Evolutionary conservation across 2,113 vertebrate genomes (phyloP), one percentile per base, ranked within the genome.

Genomic region (Hippocampus barbouri): DNA sequence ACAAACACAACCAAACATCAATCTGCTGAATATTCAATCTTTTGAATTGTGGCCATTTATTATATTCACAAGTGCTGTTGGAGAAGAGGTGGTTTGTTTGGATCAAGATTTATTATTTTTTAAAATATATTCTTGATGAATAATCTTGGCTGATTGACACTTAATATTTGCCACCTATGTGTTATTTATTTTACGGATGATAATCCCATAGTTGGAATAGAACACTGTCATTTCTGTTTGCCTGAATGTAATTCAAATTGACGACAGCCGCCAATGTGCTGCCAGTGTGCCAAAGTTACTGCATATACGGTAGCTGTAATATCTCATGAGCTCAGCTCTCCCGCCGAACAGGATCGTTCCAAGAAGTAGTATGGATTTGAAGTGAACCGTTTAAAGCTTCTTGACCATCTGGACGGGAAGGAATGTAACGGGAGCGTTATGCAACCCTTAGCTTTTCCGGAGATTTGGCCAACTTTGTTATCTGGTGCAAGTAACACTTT

Each of bases 241-340:
- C 72, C 73, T 79, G 82, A 89, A 89, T 85, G 84, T 82, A 85
- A 60, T 45, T 83, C 38, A 77, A 77, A 66, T 76, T 85, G 40
- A 16, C 69, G n/a, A 27, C 5, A 25, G 56, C 11, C 56, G 15
- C 23, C 25, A 59, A 59, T 59, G 56, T 25, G 23, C n/a, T 57
- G 23, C n/a, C 56, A 57, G 23, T 25, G 56, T 57, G 56, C 56
- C 56, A 57, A 56, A 56, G 56, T 57, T 27, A 57, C 23, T 57
- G 4, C 5, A 49, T 16, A 8, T 23, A 9, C 2, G 3, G 53
- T 53, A 8, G 21, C 12, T 59, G 25, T 59, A 15, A 14, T 27
- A 27, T 27, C 2, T 23, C 10, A 56, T 23, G n/a, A n/a, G 53
- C 2, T 56, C 21, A 23, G 21, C 8, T 54, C 0, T 8, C 51